Evolutionary conservation across 1,140 invertebrate genomes (phyloP).

Genomic region (Drosophila orena): DNA sequence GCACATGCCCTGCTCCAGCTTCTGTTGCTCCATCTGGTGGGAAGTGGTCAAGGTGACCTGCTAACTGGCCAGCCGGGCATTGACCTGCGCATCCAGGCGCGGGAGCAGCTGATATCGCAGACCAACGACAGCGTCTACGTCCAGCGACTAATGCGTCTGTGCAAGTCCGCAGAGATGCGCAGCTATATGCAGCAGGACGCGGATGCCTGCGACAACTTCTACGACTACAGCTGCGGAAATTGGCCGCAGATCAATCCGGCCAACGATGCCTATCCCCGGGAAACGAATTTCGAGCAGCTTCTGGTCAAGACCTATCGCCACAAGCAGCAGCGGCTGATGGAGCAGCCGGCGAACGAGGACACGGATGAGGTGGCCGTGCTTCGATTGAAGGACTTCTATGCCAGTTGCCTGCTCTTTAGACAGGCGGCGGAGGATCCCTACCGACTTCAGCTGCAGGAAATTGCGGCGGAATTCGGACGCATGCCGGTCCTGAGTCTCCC

Average conservation of each 20-base stretch:
- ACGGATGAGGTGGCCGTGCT: constrained; percentile 35
- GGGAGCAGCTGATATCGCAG: constrained; percentile 68
- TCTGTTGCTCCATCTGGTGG: constrained; percentile 8
- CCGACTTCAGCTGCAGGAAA: constrained; percentile 43
- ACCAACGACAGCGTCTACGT: constrained; percentile 72
- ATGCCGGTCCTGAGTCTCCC: constrained; percentile 55
- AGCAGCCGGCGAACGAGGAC: constrained; percentile 35
- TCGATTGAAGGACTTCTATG: constrained; percentile 67
- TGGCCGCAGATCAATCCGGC: constrained; percentile 79
- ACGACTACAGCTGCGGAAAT: constrained; percentile 70
- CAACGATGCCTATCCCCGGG: constrained; percentile 37
- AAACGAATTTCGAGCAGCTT: constrained; percentile 67
- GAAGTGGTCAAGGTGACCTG: constrained; percentile 37
- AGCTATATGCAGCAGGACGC: constrained; percentile 67
- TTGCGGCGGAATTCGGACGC: constrained; percentile 59
- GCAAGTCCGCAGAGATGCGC: constrained; percentile 77
- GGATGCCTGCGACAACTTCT: constrained; percentile 73
- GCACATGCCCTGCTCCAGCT: constrained; percentile 16
- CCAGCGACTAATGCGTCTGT: constrained; percentile 68
- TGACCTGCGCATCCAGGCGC: constrained; percentile 61
- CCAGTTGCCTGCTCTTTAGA: constrained; percentile 60
- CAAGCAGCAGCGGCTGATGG: constrained; percentile 68
- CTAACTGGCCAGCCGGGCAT: constrained; percentile 47
- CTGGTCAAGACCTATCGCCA: constrained; percentile 54
- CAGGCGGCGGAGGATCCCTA: constrained; percentile 23